Evolutionary conservation across 2,888 invertebrate species (phyloP).

Genomic region (Mechanitis mazaeus): DNA sequence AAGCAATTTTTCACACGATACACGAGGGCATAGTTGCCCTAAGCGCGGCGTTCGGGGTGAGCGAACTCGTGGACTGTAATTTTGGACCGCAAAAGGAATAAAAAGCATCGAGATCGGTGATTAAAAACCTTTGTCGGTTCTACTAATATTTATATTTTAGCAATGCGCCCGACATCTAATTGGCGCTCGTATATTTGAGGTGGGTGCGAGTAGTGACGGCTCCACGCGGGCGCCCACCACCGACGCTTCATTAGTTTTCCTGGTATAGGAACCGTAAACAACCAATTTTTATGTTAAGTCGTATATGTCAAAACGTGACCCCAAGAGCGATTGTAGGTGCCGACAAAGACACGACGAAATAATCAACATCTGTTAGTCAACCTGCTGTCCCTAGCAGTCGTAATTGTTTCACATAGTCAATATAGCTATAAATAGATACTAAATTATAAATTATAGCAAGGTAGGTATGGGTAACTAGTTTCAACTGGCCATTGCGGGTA

Average conservation of each 20-base stretch:
- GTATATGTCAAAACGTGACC: constrained; percentile 64
- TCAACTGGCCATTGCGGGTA: constrained; percentile 51
- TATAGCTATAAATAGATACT: constrained; percentile 56
- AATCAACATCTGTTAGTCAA: constrained; percentile 39
- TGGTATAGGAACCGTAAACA: constrained; percentile 69
- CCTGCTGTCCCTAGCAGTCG: constrained; percentile 16
- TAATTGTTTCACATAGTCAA: constrained; percentile 39
- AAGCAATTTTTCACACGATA: constrained; percentile 75
- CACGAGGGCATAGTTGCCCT: constrained; percentile 71
- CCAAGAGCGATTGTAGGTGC: constrained; percentile 37
- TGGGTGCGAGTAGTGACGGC: constrained; percentile 43
- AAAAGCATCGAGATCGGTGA: constrained; percentile 72
- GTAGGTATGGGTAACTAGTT: constrained; percentile 66
- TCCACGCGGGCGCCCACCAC: constrained; percentile 47
- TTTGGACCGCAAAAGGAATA: constrained; percentile 76
- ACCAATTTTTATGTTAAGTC: constrained; percentile 56
- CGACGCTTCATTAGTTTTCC: constrained; percentile 71
- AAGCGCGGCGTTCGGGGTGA: constrained; percentile 69
- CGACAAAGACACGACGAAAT: constrained; percentile 54
- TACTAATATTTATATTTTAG: constrained; percentile 78
- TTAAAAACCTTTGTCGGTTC: constrained; percentile 78
- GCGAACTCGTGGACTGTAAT: constrained; percentile 74
- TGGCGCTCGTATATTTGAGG: constrained; percentile 62
- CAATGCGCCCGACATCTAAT: constrained; percentile 75
- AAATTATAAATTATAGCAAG: constrained; percentile 59